Evolutionary conservation across 2,797 vertebrate genomes (phyloP).

Genomic region (Geotrypetes seraphini): DNA sequence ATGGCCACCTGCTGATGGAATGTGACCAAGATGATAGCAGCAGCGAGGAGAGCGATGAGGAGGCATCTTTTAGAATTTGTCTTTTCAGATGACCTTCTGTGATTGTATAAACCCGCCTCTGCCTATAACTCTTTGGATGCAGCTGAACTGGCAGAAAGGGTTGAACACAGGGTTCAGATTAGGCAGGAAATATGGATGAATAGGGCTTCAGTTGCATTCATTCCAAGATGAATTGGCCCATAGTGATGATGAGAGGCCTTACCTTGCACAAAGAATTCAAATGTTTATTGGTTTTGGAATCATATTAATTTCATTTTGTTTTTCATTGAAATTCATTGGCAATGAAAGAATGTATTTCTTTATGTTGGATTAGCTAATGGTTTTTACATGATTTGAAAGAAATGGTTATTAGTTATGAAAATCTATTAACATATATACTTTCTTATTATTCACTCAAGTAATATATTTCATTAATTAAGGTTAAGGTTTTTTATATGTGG

Average conservation of each 20-base stretch:
- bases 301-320: too few species aligned
- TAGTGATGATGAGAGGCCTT: constrained; percentile 37
- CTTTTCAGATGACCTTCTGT: constrained; percentile 50
- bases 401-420: too few species aligned
- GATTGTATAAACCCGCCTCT: constrained; percentile 53
- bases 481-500: too few species aligned
- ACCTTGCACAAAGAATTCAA: constrained; percentile 12
- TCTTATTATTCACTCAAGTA: too few species aligned
- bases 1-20: constrained; percentile 24
- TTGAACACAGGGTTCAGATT: constrained; percentile 86
- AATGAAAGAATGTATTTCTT: too few species aligned
- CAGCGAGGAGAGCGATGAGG: constrained; percentile 35
- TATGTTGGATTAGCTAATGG: too few species aligned
- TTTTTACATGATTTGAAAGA: too few species aligned
- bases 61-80: constrained; percentile 47
- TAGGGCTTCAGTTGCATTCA: constrained; percentile 70
- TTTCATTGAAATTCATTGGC: too few species aligned
- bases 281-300: too few species aligned
- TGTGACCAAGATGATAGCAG: constrained; percentile 27
- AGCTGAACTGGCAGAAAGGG: constrained; percentile 80
- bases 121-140: constrained; percentile 64
- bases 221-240: constrained; percentile 40
- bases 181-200: constrained; percentile 97
- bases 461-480: too few species aligned
- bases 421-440: too few species aligned